Base-by-base conservation (phyloP, 2,113 vertebrate genomes). In the Menidia beryllina region DNA sequence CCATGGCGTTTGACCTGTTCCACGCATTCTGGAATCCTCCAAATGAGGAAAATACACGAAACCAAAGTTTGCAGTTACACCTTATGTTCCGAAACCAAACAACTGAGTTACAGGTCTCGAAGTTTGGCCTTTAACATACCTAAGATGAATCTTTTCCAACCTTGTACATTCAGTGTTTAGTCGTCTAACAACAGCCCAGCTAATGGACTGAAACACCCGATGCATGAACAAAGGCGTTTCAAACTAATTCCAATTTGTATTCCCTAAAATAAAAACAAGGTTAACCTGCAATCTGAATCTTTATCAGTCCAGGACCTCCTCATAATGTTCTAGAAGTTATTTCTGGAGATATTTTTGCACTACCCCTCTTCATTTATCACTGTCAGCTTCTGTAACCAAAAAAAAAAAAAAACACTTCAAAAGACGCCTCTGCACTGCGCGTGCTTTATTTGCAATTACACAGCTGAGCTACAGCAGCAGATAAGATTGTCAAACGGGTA, bases 401-500 rank as follows among this genome's bases (percentile, higher is more conserved):
- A 41, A 20, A n/a, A 48, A 65, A 72, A 77, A 43, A 1, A 5
- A 39, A 17, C 47, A 77, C 50, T 69, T 73, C 41, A 72, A 65
- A 77, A 41, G 60, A 47, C 54, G 47, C 52, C 60, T 12, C 14
- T 72, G 66, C 19, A 4, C 20, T 55, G 6, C 13, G 14, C 47
- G 11, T 11, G 50, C 69, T 77, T 71, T 62, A 66, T 78, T 75
- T 58, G 24, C 47, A 69, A 14, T 49, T 53, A 48, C 57, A 57
- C 47, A 19, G 26, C 60, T 25, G 43, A 75, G 26, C 21, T 36
- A 14, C 7, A 10, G 58, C 63, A 57, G 56, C 24, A 30, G 62
- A 82, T 75, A 75, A 69, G 38, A 51, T 51, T 77, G 48, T 79
- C 58, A 75, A 58, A 58, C 5, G n/a, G 70, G 69, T 54, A 65